Evolutionary conservation across 2,888 invertebrate species (phyloP), one percentile per base, ranked within the genome.

Genomic region (Ophion slaviceki): DNA sequence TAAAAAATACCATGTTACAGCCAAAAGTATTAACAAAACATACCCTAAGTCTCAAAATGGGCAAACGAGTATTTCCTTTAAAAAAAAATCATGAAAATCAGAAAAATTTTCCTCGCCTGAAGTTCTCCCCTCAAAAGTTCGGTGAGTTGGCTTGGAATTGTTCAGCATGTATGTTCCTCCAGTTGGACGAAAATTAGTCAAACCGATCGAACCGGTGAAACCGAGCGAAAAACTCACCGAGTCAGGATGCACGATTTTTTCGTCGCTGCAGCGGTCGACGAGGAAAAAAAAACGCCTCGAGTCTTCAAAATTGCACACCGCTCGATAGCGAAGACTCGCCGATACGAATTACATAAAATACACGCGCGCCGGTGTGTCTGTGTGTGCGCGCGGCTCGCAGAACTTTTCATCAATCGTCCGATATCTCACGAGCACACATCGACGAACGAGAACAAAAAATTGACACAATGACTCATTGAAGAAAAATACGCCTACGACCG

Each of bases 181-280:
- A 24, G 1, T 24, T 24, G 24, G 24, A 1, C 24, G 24, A 24
- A 24, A 24, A 24, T 24, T 24, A 24, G 24, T 24, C 24, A 24
- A 24, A 24, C 2, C 24, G 32, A 32, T 47, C 47, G 47, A 47
- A 14, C 8, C 4, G 47, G 3, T 2, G 17, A 11, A 14, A 17
- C 11, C 53, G 47, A 28, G 2, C 2, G 5, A 70, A 47, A 70
- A 74, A 83, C 82, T 83, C 78, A 83, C 82, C 82, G 72, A 72
- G 20, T 67, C 57, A 40, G 20, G 59, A 57, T 47, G 72, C 36
- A 11, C 67, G 45, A 68, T 40, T 68, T 53, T 32, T 17, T 61
- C 24, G 62, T 40, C 53, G 17, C 4, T 32, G 4, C 4, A 32
- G 32, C 32, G 4, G 14, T 53, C 17, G 53, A 53, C 53, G 53